A percentile compares a stretch with the other conserved stretches of the same genome.
Evolutionary conservation across 2,888 invertebrate species (phyloP).

Genomic region (Nomada ferruginata): DNA sequence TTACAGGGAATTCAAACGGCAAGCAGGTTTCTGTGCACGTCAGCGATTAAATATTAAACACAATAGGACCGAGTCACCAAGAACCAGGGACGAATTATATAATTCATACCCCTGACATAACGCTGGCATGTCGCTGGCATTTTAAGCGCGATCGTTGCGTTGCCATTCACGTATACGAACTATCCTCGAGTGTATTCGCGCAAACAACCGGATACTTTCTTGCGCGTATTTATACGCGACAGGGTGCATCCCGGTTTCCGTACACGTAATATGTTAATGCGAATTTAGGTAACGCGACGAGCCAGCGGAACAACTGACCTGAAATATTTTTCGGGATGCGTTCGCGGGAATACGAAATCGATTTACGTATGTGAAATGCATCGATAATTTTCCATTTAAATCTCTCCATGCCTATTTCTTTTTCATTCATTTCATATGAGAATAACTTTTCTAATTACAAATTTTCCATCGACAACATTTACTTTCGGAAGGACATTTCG

Average conservation of each 20-base stretch:
- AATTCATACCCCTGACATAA: conserved; percentile 24
- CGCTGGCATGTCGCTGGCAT: neutral
- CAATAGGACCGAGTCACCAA: neutral
- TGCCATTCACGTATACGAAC: conserved; percentile 38
- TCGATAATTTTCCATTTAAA: no score
- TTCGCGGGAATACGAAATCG: conserved; percentile 34
- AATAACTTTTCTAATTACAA: no score
- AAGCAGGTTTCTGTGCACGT: neutral
- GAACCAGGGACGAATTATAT: neutral
- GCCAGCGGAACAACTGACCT: conserved; percentile 36
- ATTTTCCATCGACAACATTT: no score
- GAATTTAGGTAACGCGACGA: conserved; percentile 34
- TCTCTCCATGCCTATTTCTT: no score
- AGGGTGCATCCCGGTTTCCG: conserved; percentile 34
- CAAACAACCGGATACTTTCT: conserved; percentile 43
- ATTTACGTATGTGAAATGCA: neutral
- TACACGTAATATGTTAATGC: conserved; percentile 62
- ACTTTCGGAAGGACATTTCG: no score
- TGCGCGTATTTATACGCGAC: conserved; percentile 22
- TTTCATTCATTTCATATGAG: no score
- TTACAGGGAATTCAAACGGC: neutral
- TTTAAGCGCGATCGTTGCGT: conserved; percentile 27
- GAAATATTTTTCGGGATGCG: conserved; percentile 44
- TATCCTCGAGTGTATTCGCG: conserved; percentile 10
- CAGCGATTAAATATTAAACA: neutral